Percentiles rank a stretch among this genome's conserved stretches.
These are phyloP conservation scores for Falcaria lacertinaria DNA, from an alignment of 2,888 invertebrate genomes.

Conservation along the genomic window DNA sequence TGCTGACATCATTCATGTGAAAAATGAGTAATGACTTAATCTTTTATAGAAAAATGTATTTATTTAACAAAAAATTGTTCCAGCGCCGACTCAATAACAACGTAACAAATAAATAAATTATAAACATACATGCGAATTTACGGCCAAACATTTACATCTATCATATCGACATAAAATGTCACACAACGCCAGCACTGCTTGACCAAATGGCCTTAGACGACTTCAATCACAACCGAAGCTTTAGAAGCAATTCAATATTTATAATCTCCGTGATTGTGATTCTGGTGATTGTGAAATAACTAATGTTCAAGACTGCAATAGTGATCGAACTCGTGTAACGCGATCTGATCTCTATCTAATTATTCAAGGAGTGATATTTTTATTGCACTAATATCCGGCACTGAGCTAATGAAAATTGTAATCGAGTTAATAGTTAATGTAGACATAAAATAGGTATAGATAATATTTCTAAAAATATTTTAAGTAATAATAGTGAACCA, in stretches of 20 bases:
- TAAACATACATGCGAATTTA: slow-evolving; percentile 74
- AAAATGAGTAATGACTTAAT: slow-evolving; percentile 63
- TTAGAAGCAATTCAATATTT: slow-evolving; percentile 15
- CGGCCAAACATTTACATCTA: slow-evolving; percentile 71
- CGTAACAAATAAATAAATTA: slow-evolving; percentile 65
- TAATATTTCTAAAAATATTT: slow-evolving; percentile 49
- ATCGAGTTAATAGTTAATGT: slow-evolving; percentile 34
- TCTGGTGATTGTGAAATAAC: slow-evolving; percentile 16
- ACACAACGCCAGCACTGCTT: slow-evolving; percentile 60
- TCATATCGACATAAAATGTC: slow-evolving; percentile 58
- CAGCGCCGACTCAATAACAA: slow-evolving; percentile 72
- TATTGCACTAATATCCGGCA: slow-evolving; percentile 47
- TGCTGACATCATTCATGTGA: slow-evolving; percentile 77
- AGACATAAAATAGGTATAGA: slow-evolving; percentile 51
- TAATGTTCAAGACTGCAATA: slow-evolving; percentile 4
- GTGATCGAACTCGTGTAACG: slow-evolving; percentile 27
- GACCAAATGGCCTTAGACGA: slow-evolving; percentile 36
- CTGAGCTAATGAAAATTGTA: slow-evolving; percentile 38
- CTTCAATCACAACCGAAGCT: slow-evolving; percentile 24
- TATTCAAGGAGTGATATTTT: slow-evolving; percentile 34
- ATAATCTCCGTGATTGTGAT: slow-evolving; percentile 17
- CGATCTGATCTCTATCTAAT: slow-evolving; percentile 28
- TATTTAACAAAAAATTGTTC: slow-evolving; percentile 74
- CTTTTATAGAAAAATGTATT: slow-evolving; percentile 70
- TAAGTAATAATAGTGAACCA: slow-evolving; percentile 47